Base-by-base conservation (phyloP, 2,888 invertebrate species). In the Carcina quercana region DNA sequence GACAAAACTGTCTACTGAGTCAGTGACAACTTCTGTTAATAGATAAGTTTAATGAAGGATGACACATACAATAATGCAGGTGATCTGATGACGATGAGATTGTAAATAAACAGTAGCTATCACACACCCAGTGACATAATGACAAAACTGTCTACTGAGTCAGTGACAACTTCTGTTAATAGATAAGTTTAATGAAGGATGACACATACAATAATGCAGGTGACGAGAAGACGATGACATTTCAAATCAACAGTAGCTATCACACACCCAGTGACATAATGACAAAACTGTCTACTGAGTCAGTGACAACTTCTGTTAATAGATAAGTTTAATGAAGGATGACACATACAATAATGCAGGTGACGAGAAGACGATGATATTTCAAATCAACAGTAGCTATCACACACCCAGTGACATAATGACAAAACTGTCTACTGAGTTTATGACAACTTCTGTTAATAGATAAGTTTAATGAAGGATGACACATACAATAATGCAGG, bases 401-500 rank as follows among this genome's bases (percentile, higher is more conserved):
- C 19, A 28, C 13, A 19, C 24, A 22, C 28, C 32, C 32, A 35
- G 35, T 35, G 34, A 35, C 22, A 35, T n/a, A 27, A 15, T 20
- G 10, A 25, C 3, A 25, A 15, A 30, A 15, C 10, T 30, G 25
- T 25, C 34, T 27, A 32, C 32, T 28, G 34, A 25, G 30, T 2
- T 27, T 30, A 25, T 43, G 44, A 48, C 32, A 13, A 24, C 39
- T 35, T n/a, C n/a, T n/a, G n/a, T n/a, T n/a, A n/a, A n/a, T n/a
- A n/a, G n/a, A n/a, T n/a, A n/a, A n/a, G n/a, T n/a, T n/a, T n/a
- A n/a, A n/a, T n/a, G n/a, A n/a, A n/a, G n/a, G n/a, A n/a, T n/a
- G n/a, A n/a, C n/a, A n/a, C n/a, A n/a, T n/a, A 20, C n/a, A n/a
- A 20, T 20, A 3, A 5, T 20, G 20, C 3, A 20, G 20, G n/a